A percentile compares a stretch with the other conserved stretches of the same genome.
Conservation (phyloP, 1,140 invertebrate species). For the Dinothrombium tinctorium region DNA sequence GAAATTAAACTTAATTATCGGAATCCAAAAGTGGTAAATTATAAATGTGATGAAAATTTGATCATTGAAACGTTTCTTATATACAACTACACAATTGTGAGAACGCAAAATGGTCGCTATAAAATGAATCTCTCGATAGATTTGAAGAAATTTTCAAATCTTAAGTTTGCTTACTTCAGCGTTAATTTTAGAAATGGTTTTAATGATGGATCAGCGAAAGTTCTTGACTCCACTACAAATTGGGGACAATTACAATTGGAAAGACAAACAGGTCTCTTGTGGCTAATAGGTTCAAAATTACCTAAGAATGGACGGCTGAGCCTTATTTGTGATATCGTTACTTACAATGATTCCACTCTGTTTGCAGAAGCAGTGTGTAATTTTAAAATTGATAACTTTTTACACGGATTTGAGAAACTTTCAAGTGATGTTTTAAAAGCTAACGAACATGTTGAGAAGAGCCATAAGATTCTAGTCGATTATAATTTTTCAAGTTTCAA, state of each 20-base stretch:
- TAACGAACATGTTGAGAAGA: too few species aligned
- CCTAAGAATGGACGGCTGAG: slow-evolving; percentile 2
- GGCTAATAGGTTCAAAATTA: slow-evolving; percentile 2
- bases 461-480: too few species aligned
- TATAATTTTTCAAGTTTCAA: too few species aligned
- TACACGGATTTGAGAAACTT: too few species aligned
- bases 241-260: not conserved
- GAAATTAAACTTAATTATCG: not conserved
- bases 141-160: not conserved
- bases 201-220: not conserved
- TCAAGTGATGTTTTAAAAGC: too few species aligned
- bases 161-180: slow-evolving; percentile 3
- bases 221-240: not conserved
- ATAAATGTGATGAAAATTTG: not conserved
- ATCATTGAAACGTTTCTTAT: not conserved
- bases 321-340: not conserved
- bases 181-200: not conserved
- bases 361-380: slow-evolving; percentile 1
- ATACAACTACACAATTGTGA: not conserved
- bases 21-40: not conserved
- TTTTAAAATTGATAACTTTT: too few species aligned
- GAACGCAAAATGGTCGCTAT: not conserved
- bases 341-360: not conserved
- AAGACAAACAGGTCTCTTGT: not conserved
- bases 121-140: not conserved